Conservation (phyloP, 2,888 invertebrate genomes). For the Rhaphigaster nebulosa region DNA sequence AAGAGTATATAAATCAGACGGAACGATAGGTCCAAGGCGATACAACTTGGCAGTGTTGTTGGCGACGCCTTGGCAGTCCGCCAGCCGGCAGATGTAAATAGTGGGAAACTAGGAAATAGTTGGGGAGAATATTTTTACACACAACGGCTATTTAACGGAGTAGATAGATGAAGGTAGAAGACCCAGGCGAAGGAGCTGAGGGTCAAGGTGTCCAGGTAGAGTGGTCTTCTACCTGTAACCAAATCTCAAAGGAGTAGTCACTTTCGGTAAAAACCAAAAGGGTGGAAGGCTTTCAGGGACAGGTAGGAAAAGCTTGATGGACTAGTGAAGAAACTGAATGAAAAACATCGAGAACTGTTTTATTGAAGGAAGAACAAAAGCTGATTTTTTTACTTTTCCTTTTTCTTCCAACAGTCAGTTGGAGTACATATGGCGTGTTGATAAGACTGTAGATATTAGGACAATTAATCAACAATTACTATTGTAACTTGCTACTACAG, state of each 20-base stretch:
- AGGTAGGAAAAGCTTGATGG: slow-evolving; percentile 1
- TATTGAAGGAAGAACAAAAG: neutral
- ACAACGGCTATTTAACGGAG: neutral
- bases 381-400: too few relatives aligned
- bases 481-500: too few relatives aligned
- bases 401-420: too few relatives aligned
- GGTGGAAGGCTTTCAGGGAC: slow-evolving; percentile 17
- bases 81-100: slow-evolving; percentile 54
- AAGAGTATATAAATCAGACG: slow-evolving; percentile 42
- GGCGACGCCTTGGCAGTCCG: slow-evolving; percentile 32
- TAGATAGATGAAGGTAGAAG: neutral
- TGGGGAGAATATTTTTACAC: slow-evolving; percentile 42
- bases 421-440: too few relatives aligned
- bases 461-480: too few relatives aligned
- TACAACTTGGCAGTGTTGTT: slow-evolving; percentile 29
- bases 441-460: too few relatives aligned
- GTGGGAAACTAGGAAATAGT: slow-evolving; percentile 57
- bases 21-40: slow-evolving; percentile 45
- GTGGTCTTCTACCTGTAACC: neutral
- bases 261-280: slow-evolving; percentile 48
- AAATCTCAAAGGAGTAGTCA: slow-evolving; percentile 10
- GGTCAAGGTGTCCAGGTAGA: slow-evolving; percentile 33
- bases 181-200: neutral
- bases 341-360: neutral
- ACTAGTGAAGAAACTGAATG: neutral